phyloP scores from a whole-genome alignment of 2,888 invertebrate species.

The Oxyteleia sp. region DNA sequence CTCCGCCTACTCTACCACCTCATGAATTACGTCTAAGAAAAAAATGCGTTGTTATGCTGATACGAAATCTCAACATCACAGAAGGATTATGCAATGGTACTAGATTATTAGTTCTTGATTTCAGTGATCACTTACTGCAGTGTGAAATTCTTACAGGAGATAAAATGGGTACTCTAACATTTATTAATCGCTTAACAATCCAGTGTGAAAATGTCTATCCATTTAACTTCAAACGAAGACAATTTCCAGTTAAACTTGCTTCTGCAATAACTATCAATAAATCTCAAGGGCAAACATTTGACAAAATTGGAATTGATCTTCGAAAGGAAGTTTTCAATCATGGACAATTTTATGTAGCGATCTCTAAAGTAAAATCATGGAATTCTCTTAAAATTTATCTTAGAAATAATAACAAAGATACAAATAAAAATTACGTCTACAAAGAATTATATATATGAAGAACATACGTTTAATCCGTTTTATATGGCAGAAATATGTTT shows the following conservation, averaged over 20 bases:
- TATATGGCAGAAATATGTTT: no score
- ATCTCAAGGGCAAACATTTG: slow-evolving; percentile 50
- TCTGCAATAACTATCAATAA: slow-evolving; percentile 72
- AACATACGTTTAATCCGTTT: no score
- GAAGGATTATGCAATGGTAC: slow-evolving; percentile 75
- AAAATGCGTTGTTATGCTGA: slow-evolving; percentile 11
- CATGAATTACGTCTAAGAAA: slow-evolving; percentile 70
- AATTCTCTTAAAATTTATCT: not conserved
- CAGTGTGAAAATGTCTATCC: slow-evolving; percentile 58
- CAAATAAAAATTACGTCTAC: slow-evolving; percentile 1
- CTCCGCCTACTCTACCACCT: slow-evolving; percentile 61
- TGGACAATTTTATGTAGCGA: slow-evolving; percentile 72
- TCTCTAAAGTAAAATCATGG: slow-evolving; percentile 23
- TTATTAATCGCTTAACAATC: slow-evolving; percentile 4
- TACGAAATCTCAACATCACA: slow-evolving; percentile 64
- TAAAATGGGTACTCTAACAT: slow-evolving; percentile 48
- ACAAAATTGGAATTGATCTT: slow-evolving; percentile 9
- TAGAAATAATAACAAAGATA: not conserved
- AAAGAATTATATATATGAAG: not conserved
- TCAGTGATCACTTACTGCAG: no score
- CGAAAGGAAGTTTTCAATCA: slow-evolving; percentile 49
- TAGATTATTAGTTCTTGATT: no score
- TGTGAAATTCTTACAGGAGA: slow-evolving; percentile 74
- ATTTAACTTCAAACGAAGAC: slow-evolving; percentile 49
- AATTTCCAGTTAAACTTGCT: no score